A percentile compares a stretch with the other conserved stretches of the same genome.
Conservation (phyloP, 2,113 vertebrate species). For the Corythornis cristatus region DNA sequence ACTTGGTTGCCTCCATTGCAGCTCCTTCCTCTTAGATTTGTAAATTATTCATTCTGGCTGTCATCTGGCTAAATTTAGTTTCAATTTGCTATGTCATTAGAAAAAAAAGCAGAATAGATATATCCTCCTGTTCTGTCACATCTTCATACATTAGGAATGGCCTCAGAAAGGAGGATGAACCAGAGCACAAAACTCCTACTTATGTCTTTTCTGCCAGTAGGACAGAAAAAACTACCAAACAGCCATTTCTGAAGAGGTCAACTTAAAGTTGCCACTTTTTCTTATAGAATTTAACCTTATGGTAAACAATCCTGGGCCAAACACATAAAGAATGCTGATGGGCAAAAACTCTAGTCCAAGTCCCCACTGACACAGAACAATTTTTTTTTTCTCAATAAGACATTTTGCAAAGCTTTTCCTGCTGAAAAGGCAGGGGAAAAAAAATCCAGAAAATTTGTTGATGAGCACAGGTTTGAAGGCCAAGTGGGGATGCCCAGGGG, state of each 20-base stretch:
- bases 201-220: not conserved
- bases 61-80: not conserved
- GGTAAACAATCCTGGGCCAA: not conserved
- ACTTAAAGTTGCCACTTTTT: not conserved
- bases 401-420: not conserved
- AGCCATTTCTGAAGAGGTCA: not conserved
- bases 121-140: not conserved
- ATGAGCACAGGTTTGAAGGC: not conserved
- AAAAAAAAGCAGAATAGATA: not conserved
- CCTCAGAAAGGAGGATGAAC: not conserved
- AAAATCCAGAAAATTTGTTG: not conserved
- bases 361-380: not conserved
- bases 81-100: not conserved
- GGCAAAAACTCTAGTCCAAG: not conserved
- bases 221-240: not conserved
- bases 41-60: not conserved
- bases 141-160: not conserved
- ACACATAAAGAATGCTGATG: not conserved
- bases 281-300: rapidly evolving
- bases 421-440: not conserved
- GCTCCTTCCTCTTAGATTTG: not conserved
- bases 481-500: not conserved
- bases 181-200: not conserved
- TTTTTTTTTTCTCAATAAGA: not conserved
- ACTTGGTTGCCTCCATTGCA: not conserved